These are phyloP conservation scores for Ginglymostoma cirratum DNA, from an alignment of 2,113 vertebrate genomes.

Conservation along the genomic window DNA sequence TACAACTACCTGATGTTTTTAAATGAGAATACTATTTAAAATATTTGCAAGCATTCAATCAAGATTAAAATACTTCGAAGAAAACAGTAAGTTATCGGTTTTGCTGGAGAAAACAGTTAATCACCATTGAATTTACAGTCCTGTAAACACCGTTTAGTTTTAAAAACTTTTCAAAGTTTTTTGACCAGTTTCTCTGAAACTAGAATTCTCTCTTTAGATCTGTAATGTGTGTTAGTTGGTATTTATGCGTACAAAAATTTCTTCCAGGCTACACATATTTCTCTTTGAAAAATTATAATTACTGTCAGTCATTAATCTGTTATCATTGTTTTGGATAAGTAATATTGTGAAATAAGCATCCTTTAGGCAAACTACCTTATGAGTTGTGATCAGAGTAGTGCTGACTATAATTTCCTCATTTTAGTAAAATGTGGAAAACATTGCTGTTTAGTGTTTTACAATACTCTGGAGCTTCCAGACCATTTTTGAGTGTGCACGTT, in stretches of 20 bases:
- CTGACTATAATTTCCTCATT: not conserved
- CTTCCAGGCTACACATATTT: not conserved
- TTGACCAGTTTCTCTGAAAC: not conserved
- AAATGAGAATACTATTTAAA: not conserved
- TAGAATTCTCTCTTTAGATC: not conserved
- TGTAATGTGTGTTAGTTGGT: not conserved
- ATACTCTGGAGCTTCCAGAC: no score
- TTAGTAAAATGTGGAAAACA: not conserved
- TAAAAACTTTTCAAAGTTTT: not conserved
- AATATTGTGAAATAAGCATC: no score
- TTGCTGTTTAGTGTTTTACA: not conserved
- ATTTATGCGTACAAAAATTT: not conserved
- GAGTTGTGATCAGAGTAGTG: not conserved
- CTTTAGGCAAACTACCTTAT: not conserved
- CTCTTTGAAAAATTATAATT: not conserved
- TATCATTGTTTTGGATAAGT: not conserved
- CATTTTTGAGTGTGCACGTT: not conserved
- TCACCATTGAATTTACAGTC: not conserved
- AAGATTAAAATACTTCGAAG: not conserved
- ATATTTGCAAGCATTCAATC: not conserved
- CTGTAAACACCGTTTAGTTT: not conserved
- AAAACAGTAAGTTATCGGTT: not conserved
- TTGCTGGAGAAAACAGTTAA: not conserved
- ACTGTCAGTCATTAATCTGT: not conserved
- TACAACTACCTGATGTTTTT: slow-evolving; percentile 49